Evolutionary conservation across 1,140 invertebrate species (phyloP).

Genomic region (Linepithema humile): DNA sequence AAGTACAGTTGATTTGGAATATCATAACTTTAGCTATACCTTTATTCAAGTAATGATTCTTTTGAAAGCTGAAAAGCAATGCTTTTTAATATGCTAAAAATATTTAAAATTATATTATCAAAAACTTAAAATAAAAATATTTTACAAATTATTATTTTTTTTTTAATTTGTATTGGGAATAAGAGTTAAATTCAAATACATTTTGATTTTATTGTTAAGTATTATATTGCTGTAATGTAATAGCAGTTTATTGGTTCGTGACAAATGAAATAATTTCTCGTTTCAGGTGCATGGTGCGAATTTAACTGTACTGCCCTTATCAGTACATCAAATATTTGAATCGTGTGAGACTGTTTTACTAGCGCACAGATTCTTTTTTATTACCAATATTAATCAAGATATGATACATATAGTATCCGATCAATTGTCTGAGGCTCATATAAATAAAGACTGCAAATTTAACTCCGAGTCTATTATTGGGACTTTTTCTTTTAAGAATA

Average conservation of each 20-base stretch:
- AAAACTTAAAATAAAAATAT: no score
- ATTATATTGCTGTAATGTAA: not conserved
- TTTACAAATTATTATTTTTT: no score
- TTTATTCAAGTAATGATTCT: no score
- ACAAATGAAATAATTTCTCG: constrained; percentile 30
- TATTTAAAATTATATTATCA: no score
- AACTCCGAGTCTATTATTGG: constrained; percentile 85
- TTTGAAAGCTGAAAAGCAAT: no score
- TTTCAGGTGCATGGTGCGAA: constrained; percentile 87
- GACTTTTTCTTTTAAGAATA: constrained; percentile 85
- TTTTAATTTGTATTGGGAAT: no score
- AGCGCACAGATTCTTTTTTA: constrained; percentile 87
- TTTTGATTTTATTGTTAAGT: no score
- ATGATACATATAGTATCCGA: constrained; percentile 86
- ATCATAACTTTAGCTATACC: no score
- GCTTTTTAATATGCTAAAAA: no score
- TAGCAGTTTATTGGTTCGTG: not conserved
- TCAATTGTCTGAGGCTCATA: constrained; percentile 86
- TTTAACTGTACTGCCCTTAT: constrained; percentile 87
- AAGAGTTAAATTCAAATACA: no score
- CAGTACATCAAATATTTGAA: constrained; percentile 88
- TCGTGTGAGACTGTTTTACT: constrained; percentile 85
- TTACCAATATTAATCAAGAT: constrained; percentile 83
- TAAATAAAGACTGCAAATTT: constrained; percentile 86
- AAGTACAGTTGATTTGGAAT: no score